A percentile compares a stretch with the other conserved stretches of the same genome.
phyloP scores from a whole-genome alignment of 1,140 invertebrate species.

The Ceratoteleas bidentatus region DNA sequence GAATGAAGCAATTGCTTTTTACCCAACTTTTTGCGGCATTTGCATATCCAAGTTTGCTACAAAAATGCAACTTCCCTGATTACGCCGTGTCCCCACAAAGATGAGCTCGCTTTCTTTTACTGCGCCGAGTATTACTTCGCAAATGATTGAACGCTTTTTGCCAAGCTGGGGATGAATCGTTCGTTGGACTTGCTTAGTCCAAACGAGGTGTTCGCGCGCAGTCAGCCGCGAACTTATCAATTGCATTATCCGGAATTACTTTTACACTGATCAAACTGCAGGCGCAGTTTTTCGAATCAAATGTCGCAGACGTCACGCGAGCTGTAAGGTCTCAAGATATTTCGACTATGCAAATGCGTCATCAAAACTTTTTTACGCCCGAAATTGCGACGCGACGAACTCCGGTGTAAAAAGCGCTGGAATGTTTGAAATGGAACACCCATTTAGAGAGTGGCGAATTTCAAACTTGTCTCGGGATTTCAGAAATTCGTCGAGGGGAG shows the following conservation, averaged over 20 bases:
- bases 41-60: slow-evolving; percentile 63
- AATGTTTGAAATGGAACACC: no score
- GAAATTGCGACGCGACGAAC: no score
- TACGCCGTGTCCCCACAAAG: slow-evolving; percentile 59
- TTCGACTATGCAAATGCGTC: no score
- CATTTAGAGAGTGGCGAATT: no score
- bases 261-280: slow-evolving; percentile 5
- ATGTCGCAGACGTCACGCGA: neutral
- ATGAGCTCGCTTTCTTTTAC: slow-evolving; percentile 58
- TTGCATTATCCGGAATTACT: slow-evolving; percentile 33
- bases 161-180: slow-evolving; percentile 56
- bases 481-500: no score
- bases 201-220: slow-evolving; percentile 20
- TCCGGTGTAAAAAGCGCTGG: no score
- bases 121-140: slow-evolving; percentile 42
- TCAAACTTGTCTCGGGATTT: no score
- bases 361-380: no score
- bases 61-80: slow-evolving; percentile 66
- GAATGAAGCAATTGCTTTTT: slow-evolving; percentile 68
- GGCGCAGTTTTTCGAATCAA: slow-evolving; percentile 7
- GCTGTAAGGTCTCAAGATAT: no score
- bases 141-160: slow-evolving; percentile 63
- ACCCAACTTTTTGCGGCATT: slow-evolving; percentile 58
- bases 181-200: slow-evolving; percentile 41
- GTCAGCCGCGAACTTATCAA: slow-evolving; percentile 36